Percentiles rank a stretch among this genome's conserved stretches.
phyloP scores from a whole-genome alignment of 2,113 vertebrate species.

The Campylorhamphus procurvoides region DNA sequence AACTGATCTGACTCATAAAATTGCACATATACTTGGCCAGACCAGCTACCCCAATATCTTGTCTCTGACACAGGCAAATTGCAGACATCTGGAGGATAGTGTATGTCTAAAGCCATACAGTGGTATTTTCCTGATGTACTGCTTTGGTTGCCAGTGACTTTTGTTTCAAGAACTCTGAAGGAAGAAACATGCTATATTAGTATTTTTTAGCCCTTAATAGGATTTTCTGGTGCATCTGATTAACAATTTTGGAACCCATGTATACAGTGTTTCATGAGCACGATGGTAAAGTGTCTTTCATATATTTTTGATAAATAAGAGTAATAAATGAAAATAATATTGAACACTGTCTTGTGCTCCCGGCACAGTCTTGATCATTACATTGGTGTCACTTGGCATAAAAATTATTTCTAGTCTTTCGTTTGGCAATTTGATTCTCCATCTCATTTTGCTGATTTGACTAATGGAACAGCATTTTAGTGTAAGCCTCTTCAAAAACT shows the following conservation, averaged over 20 bases:
- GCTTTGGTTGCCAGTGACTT: background rate
- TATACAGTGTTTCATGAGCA: background rate
- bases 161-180: background rate
- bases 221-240: background rate
- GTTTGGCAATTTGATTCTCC: background rate
- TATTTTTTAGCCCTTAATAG: background rate
- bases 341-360: background rate
- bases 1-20: background rate
- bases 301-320: background rate
- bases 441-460: background rate
- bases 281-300: background rate
- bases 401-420: background rate
- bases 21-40: background rate
- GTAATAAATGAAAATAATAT: background rate
- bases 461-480: background rate
- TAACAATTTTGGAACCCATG: background rate
- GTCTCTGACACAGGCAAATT: background rate
- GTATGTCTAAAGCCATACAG: rapidly evolving
- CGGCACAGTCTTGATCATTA: background rate
- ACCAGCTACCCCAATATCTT: background rate
- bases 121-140: background rate
- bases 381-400: background rate
- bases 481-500: background rate
- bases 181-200: background rate
- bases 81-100: background rate